Conservation (phyloP, 1,140 invertebrate species). For the Babylonia areolata region DNA sequence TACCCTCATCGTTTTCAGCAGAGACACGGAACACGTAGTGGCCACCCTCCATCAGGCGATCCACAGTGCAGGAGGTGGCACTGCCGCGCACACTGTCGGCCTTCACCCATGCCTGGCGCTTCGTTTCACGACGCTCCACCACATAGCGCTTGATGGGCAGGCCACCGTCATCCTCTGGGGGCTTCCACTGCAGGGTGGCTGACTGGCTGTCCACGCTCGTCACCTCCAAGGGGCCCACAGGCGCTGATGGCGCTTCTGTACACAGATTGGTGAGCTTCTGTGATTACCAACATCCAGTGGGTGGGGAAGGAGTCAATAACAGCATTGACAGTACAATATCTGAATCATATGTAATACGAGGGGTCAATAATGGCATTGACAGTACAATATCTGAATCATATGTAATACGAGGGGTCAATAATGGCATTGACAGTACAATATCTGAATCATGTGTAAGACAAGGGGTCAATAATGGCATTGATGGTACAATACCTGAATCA, state of each 20-base stretch:
- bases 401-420: too few species aligned
- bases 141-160: slow-evolving; percentile 97
- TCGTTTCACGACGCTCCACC: slow-evolving; percentile 85
- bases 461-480: too few species aligned
- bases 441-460: too few species aligned
- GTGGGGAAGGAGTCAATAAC: too few species aligned
- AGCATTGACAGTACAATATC: too few species aligned
- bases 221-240: slow-evolving; percentile 94
- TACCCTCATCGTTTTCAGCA: slow-evolving; percentile 92
- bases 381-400: too few species aligned
- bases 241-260: slow-evolving; percentile 88
- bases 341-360: too few species aligned
- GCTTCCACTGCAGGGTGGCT: slow-evolving; percentile 95
- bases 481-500: too few species aligned
- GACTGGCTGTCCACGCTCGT: slow-evolving; percentile 95
- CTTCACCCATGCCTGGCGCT: slow-evolving; percentile 66
- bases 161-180: slow-evolving; percentile 93
- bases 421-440: too few species aligned
- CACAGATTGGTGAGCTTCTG: too few species aligned
- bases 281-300: too few species aligned
- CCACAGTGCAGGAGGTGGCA: slow-evolving; percentile 79
- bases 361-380: too few species aligned
- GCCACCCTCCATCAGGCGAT: slow-evolving; percentile 91
- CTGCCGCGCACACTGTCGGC: slow-evolving; percentile 56
- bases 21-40: slow-evolving; percentile 93